Conservation (phyloP, 2,113 vertebrate genomes). For the Origma solitaria region DNA sequence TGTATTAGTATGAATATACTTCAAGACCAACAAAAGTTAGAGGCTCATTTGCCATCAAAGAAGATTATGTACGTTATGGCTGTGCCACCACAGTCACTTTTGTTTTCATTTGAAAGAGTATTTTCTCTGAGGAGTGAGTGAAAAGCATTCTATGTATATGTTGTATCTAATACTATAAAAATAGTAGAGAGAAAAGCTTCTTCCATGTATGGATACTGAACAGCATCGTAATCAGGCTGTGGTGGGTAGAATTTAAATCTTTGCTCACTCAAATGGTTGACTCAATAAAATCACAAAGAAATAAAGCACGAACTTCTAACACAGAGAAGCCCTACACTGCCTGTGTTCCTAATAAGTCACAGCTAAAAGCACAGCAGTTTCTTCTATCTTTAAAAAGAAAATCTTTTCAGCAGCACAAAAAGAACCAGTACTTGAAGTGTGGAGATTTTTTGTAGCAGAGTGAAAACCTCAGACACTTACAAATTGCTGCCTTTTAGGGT, state of each 20-base stretch:
- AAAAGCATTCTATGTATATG: neutral
- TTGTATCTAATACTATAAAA: neutral
- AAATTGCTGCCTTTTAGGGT: neutral
- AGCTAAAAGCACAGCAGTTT: neutral
- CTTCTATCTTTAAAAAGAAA: neutral
- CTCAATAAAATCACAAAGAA: neutral
- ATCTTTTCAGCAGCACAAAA: neutral
- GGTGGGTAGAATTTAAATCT: neutral
- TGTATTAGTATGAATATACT: neutral
- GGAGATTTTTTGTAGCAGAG: neutral
- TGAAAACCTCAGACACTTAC: neutral
- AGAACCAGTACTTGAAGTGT: neutral
- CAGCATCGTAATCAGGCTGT: neutral
- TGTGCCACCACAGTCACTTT: neutral
- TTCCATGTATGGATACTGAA: neutral
- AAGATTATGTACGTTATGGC: neutral
- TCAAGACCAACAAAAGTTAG: neutral
- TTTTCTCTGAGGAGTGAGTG: neutral
- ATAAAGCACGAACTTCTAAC: neutral
- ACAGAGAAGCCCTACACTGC: neutral
- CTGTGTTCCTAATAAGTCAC: neutral
- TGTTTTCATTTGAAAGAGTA: neutral
- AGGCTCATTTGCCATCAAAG: neutral
- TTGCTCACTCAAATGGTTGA: neutral
- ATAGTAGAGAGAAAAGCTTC: neutral